Percentiles rank a stretch among this genome's conserved stretches.
phyloP scores from a whole-genome alignment of 2,888 invertebrate genomes.

The Synergus itoensis region DNA sequence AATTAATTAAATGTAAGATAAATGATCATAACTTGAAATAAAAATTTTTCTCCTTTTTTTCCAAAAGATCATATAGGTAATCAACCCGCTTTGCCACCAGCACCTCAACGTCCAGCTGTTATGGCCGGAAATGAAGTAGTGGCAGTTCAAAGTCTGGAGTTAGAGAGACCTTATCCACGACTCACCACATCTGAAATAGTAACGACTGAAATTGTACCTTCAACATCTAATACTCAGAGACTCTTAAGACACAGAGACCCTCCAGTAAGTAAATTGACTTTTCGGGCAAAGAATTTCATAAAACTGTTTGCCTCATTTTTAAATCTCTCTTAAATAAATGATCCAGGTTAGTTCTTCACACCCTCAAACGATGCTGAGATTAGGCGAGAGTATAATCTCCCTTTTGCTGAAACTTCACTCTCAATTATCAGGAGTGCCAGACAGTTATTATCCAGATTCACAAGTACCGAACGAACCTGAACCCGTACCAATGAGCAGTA shows the following conservation, averaged over 20 bases:
- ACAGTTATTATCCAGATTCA: slow-evolving; percentile 83
- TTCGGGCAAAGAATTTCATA: too few relatives aligned
- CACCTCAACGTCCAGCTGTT: slow-evolving; percentile 73
- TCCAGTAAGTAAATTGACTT: slow-evolving; percentile 60
- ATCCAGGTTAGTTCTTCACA: slow-evolving; percentile 65
- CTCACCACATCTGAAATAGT: slow-evolving; percentile 55
- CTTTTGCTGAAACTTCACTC: slow-evolving; percentile 93
- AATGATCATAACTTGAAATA: not conserved
- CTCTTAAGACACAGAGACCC: slow-evolving; percentile 69
- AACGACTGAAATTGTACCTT: slow-evolving; percentile 73
- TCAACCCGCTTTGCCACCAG: slow-evolving; percentile 72
- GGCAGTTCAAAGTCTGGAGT: slow-evolving; percentile 56
- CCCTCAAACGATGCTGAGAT: slow-evolving; percentile 78
- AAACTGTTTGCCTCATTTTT: not conserved
- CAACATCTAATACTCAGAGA: slow-evolving; percentile 71
- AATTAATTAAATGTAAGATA: not conserved
- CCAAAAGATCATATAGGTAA: slow-evolving; percentile 51
- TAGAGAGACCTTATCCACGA: slow-evolving; percentile 52
- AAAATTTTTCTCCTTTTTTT: slow-evolving; percentile 37
- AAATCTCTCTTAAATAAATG: too few relatives aligned
- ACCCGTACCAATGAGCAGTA: slow-evolving; percentile 71
- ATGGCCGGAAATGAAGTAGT: slow-evolving; percentile 78
- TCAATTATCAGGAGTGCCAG: slow-evolving; percentile 89
- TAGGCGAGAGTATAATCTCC: slow-evolving; percentile 94
- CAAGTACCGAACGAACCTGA: slow-evolving; percentile 31